phyloP scores from a whole-genome alignment of 92 coral and sea anemone species.

The Porites divaricata region DNA sequence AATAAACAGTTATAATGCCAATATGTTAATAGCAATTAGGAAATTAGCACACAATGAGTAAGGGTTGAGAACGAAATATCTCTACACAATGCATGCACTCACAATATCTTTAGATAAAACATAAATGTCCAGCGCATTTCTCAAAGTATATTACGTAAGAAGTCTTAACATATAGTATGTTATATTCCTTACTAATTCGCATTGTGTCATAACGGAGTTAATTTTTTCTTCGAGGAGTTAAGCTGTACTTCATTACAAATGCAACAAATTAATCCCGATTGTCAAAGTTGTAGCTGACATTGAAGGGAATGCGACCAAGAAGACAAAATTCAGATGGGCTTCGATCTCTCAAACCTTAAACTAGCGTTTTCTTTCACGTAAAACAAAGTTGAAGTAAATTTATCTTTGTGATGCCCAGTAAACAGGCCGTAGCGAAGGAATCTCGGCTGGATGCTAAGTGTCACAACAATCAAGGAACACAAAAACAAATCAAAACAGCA shows the following conservation, averaged over 20 bases:
- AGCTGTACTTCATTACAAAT: background rate
- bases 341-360: background rate
- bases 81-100: background rate
- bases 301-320: background rate
- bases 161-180: background rate
- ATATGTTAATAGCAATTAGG: background rate
- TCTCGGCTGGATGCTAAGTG: constrained; percentile 11
- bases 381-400: background rate
- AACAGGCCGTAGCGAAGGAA: constrained; percentile 39
- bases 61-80: background rate
- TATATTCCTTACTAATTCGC: background rate
- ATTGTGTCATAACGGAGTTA: background rate
- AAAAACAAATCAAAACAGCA: constrained; percentile 20
- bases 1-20: background rate
- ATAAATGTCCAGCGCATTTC: background rate
- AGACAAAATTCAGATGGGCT: background rate
- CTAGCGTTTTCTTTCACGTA: background rate
- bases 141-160: background rate
- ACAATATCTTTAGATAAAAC: background rate
- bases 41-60: background rate
- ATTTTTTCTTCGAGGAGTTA: background rate
- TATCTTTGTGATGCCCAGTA: background rate
- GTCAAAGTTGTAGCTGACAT: background rate
- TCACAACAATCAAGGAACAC: background rate
- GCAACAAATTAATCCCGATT: background rate